phyloP scores from a whole-genome alignment of 1,140 invertebrate species.

The Lasioglossum albipes region DNA sequence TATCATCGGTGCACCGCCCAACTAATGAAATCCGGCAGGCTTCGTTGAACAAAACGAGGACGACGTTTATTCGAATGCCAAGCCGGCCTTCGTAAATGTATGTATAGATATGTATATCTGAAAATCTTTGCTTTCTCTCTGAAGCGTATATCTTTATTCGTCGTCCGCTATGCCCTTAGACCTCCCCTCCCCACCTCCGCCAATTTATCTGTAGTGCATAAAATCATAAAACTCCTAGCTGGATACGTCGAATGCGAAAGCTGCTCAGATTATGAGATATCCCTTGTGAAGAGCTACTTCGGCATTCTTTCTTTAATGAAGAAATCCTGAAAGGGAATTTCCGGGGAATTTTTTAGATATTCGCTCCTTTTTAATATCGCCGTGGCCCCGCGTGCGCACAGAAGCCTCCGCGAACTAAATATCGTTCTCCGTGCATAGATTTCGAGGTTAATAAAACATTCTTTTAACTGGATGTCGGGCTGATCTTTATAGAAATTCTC shows the following conservation, averaged over 20 bases:
- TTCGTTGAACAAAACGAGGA: background rate
- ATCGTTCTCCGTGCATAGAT: too few species aligned
- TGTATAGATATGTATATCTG: background rate
- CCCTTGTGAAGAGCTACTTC: background rate
- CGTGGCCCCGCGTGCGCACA: background rate
- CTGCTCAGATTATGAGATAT: slow-evolving; percentile 6
- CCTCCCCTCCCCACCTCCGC: too few species aligned
- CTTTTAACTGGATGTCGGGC: too few species aligned
- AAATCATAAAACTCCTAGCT: background rate
- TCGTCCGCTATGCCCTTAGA: background rate
- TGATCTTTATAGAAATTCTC: too few species aligned
- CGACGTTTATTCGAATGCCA: background rate
- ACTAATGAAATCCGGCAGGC: background rate
- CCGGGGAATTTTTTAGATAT: background rate
- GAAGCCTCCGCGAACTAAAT: too few species aligned
- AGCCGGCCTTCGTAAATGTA: background rate
- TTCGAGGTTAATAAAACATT: too few species aligned
- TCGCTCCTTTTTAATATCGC: background rate
- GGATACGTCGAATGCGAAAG: background rate
- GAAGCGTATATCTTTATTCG: background rate
- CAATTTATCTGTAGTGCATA: background rate
- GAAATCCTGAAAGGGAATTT: slow-evolving; percentile 1
- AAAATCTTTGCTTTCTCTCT: background rate
- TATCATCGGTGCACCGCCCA: too few species aligned
- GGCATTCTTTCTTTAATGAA: slow-evolving; percentile 23